Evolutionary conservation across 2,797 vertebrate genomes (phyloP), one percentile per base, ranked within the genome.

Genomic region (Coregonus ussuriensis): DNA sequence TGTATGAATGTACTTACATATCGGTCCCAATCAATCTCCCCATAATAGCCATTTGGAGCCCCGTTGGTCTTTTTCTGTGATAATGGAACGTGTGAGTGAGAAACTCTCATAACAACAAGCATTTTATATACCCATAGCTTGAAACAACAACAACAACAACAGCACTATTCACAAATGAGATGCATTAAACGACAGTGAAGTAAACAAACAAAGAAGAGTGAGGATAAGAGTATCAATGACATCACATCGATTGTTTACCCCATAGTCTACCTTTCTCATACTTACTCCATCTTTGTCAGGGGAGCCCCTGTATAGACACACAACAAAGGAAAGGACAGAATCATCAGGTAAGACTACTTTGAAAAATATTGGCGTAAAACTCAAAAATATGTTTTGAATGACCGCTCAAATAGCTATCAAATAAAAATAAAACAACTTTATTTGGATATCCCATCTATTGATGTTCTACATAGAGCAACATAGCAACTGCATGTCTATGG

Each of bases 11-110:
- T n/a, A 88, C 97, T 97, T 89, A 99, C 98, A 0, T 99, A 99
- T 96, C 97, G 94, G 90, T 98, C 97, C 98, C 98, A 99, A 93
- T 99, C 98, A 53, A 99, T 99, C 93, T 99, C 98, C 0, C 97
- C 96, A 13, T 98, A 99, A 91, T 98, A 99, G 86, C 98, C 98
- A 85, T 99, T 99, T 0, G 96, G 97, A 59, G 98, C 97, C 31
- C 98, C 98, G 0, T 99, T 99, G 25, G 95, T 91, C 90, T 97
- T 99, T 94, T 97, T 99, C 98, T 99, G 90, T 29, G 85, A 91
- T 47, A 76, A 70, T 81, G 87, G 16, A 82, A 78, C 68, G 5
- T 37, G 31, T n/a, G n/a, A 37, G 31, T 53, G 37, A 71, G 69
- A 47, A 41, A 54, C 21, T 68, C 13, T 53, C 21, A 54, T 72